Conservation (phyloP, 2,797 vertebrate genomes). For the Cichlasoma orientale region DNA sequence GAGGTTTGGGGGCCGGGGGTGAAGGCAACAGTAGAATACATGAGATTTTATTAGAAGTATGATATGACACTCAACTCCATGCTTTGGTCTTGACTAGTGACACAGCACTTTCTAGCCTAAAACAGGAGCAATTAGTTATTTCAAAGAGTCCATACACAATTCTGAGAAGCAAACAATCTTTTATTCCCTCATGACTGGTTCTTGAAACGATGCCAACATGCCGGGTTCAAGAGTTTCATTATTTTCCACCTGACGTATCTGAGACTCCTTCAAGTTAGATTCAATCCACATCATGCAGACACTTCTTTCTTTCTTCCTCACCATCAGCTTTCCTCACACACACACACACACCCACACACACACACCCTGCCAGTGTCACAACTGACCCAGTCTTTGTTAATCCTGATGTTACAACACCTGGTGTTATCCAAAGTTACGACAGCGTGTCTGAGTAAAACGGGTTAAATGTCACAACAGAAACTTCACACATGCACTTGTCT, state of each 20-base stretch:
- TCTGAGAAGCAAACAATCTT: not conserved
- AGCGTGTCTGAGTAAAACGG: not conserved
- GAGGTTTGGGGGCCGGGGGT: too few species aligned
- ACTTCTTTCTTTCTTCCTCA: not conserved
- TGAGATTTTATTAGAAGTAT: not conserved
- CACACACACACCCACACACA: not conserved
- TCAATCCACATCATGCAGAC: conserved; percentile 26
- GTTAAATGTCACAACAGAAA: conserved; percentile 36
- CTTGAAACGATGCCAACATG: conserved; percentile 24
- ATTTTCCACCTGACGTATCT: conserved; percentile 31
- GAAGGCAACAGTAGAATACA: not conserved
- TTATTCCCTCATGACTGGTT: not conserved
- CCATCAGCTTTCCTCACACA: conserved; percentile 28
- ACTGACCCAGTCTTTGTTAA: conserved; percentile 20
- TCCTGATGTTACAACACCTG: not conserved
- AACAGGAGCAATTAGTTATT: conserved; percentile 11
- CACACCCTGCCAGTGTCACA: conserved; percentile 21
- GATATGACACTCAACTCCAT: not conserved
- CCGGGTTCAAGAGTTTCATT: not conserved
- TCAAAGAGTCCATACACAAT: not conserved
- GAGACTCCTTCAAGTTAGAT: not conserved
- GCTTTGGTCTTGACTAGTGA: not conserved
- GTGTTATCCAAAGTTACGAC: conserved; percentile 34
- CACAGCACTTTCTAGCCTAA: not conserved
- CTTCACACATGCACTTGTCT: conserved; percentile 34